A percentile compares a stretch with the other conserved stretches of the same genome.
These are phyloP conservation scores for Amblyopsis rosae DNA, from an alignment of 2,113 vertebrate genomes.

Conservation along the genomic window DNA sequence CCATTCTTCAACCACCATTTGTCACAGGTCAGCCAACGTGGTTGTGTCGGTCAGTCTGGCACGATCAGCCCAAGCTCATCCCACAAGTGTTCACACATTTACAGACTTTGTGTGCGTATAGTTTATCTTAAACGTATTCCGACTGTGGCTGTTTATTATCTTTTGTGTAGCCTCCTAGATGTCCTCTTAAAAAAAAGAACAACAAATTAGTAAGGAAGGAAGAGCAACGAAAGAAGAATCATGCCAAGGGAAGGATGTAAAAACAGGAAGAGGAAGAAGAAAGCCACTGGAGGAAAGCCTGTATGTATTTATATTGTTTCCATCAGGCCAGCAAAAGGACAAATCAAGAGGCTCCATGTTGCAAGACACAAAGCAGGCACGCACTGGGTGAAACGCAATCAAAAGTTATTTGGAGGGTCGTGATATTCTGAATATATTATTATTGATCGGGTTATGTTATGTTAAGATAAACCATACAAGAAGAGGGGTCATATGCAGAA, in stretches of 20 bases:
- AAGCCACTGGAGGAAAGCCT: conserved; percentile 47
- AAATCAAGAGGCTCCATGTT: conserved; percentile 1
- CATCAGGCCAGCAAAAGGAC: conserved; percentile 27
- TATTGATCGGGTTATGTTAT: too few species aligned
- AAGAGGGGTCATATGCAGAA: too few species aligned
- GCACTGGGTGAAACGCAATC: conserved; percentile 30
- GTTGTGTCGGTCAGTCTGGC: too few species aligned
- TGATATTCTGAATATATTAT: too few species aligned
- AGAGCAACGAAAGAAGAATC: conserved; percentile 59
- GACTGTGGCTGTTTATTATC: conserved; percentile 40
- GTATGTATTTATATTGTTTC: conserved; percentile 62
- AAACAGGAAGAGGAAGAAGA: conserved; percentile 62
- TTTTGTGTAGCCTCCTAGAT: conserved; percentile 29
- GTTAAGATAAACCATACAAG: too few species aligned
- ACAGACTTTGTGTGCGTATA: background rate
- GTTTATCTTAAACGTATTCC: background rate
- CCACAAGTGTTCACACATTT: too few species aligned
- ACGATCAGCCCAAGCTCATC: too few species aligned
- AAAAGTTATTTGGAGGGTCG: conserved; percentile 2
- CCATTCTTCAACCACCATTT: too few species aligned
- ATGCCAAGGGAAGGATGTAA: conserved; percentile 60
- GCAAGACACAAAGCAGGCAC: conserved; percentile 13
- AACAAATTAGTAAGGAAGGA: conserved; percentile 60
- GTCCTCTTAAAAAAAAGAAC: conserved; percentile 26
- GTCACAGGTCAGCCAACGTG: too few species aligned